Evolutionary conservation across 2,888 invertebrate species (phyloP), one percentile per base, ranked within the genome.

Genomic region (Chrysolina americana): DNA sequence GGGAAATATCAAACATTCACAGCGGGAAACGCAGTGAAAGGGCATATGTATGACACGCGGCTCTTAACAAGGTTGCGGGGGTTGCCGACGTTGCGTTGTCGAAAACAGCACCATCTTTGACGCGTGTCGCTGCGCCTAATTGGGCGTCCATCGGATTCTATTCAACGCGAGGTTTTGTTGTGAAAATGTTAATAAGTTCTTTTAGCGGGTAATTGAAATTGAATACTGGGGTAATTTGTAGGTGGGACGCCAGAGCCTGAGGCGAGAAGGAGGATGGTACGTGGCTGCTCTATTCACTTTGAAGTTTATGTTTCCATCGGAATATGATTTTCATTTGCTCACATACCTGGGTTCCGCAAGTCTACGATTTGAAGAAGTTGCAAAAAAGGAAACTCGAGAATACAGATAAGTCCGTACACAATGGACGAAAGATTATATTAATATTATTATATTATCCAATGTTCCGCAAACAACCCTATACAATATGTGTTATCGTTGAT

Each of bases 1-100:
- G 85, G 85, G 85, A 85, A 85, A 85, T 82, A 84, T 81, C 82
- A 85, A 85, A 85, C 85, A 83, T 79, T 80, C 82, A 76, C 84
- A 79, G 83, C 83, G 81, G 84, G 84, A 78, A 44, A 74, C 72
- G 66, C 50, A 79, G 78, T 65, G 78, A 63, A 76, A 79, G 74
- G 80, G 77, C 83, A 83, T 82, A 82, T 81, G 83, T 81, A 74
- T 48, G 82, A 65, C 83, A 84, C 83, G 83, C 81, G 83, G 65
- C 81, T 81, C 74, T 73, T 83, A 83, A 82, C 82, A 80, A 83
- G 81, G 78, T 76, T 80, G 80, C 77, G 80, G 53, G 68, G 68
- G 21, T 53, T 21, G 41, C 56, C 53, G 19, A 41, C 41, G 53
- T 66, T 21, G 53, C 21, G 50, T 80, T 82, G 82, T 82, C 82